Evolutionary conservation across 2,797 vertebrate species (phyloP), one percentile per base, ranked within the genome.

Genomic region (Periparus ater): DNA sequence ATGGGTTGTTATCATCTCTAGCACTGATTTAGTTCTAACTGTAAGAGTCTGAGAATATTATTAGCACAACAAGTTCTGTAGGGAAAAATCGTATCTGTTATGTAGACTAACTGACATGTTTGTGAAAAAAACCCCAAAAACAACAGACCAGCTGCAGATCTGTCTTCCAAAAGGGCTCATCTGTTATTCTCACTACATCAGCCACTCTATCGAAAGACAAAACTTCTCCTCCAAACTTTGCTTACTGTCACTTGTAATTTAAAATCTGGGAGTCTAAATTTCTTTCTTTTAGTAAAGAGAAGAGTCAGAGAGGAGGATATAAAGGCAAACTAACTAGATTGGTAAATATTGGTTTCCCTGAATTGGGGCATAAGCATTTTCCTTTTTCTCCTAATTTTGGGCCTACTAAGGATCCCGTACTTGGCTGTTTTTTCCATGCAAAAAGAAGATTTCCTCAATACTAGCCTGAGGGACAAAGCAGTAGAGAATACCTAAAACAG

Each of bases 151-250:
- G 70, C 77, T 86, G 91, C 77, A 91, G 44, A 81, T 75, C 27
- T 92, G 51, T 81, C 55, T 93, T 95, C 66, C 58, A 70, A 89
- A 88, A 92, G 74, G 66, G 26, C 70, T 96, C 80, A 73, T 81
- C 74, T 94, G 66, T 84, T 90, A 65, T 76, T 86, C 86, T 91
- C 67, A 92, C 57, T 86, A 50, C 17, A 89, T 70, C 78, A 92
- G 60, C 45, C 75, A 70, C 30, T 88, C 47, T 55, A 53, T 30
- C 22, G 9, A 83, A 80, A 89, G 44, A 72, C 19, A 50, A 34
- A 95, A 88, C 30, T 94, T 88, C 70, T 92, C 17, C 38, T 78
- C 60, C 50, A 72, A 81, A 86, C 61, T 92, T 87, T 84, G 17
- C 42, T 25, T 65, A 66, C 63, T 82, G 44, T 27, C 36, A 72